Percentiles rank a stretch among this genome's conserved stretches.
Conservation (phyloP, 35 echinoderm and acorn worm species). For the Heliocidaris erythrogramma region DNA sequence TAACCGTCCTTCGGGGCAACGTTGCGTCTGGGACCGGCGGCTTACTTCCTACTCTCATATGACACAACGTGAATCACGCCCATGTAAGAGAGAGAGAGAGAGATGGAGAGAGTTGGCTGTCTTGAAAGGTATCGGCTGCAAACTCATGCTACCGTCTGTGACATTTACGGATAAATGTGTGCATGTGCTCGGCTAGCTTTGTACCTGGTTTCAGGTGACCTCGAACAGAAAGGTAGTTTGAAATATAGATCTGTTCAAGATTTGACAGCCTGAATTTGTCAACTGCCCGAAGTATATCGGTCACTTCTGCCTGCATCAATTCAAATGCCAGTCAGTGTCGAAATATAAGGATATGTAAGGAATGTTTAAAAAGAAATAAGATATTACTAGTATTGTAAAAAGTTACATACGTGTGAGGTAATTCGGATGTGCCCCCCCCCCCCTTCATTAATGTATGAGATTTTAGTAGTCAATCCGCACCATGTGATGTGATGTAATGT, state of each 20-base stretch:
- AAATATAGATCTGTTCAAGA: neutral
- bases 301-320: neutral
- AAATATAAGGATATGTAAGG: too few relatives aligned
- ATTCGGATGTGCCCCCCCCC: too few relatives aligned
- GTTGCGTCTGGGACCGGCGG: neutral
- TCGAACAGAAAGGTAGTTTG: neutral
- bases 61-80: conserved; percentile 1
- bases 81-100: neutral
- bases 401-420: too few relatives aligned
- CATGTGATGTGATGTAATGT: too few relatives aligned
- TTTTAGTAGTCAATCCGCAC: too few relatives aligned
- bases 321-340: neutral
- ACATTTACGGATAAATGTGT: neutral
- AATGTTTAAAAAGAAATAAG: too few relatives aligned
- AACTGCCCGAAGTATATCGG: neutral
- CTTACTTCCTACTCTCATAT: neutral
- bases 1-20: neutral
- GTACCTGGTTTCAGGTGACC: neutral
- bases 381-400: too few relatives aligned
- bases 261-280: neutral
- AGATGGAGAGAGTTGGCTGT: neutral
- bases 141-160: neutral
- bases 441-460: too few relatives aligned
- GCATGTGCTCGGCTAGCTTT: neutral
- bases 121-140: neutral